These are phyloP conservation scores for Pogoniulus pusillus DNA, from an alignment of 2,797 vertebrate genomes.

Conservation along the genomic window DNA sequence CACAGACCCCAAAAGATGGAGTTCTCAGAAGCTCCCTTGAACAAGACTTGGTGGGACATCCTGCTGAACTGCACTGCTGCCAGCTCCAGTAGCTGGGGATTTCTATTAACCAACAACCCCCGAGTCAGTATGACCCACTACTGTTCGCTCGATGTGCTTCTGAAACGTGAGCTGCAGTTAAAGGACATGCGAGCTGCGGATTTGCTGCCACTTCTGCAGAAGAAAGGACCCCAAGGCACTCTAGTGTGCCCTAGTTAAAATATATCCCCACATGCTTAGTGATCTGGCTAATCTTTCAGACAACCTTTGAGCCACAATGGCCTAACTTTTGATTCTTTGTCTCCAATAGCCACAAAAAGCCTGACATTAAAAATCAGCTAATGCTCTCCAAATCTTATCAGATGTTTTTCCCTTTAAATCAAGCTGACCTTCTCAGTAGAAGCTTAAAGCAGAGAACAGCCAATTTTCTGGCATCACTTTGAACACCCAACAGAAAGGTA, in stretches of 20 bases:
- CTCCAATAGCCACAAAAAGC: background rate
- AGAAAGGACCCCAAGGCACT: background rate
- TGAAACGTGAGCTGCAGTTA: background rate
- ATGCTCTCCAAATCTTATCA: background rate
- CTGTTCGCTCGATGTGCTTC: background rate
- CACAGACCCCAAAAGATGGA: background rate
- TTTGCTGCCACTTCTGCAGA: background rate
- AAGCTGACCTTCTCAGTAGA: background rate
- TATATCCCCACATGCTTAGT: background rate
- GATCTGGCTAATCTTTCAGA: background rate
- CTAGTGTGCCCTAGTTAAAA: background rate
- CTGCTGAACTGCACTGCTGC: background rate
- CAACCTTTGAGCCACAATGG: background rate
- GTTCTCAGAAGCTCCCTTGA: background rate
- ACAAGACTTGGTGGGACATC: background rate
- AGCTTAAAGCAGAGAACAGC: background rate
- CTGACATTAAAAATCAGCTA: background rate
- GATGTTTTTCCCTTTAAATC: background rate
- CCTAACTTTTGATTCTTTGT: background rate
- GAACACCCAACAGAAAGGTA: background rate
- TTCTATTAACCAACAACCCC: background rate
- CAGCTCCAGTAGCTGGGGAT: background rate
- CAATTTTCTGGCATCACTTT: background rate
- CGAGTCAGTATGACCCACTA: background rate
- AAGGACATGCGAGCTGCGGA: background rate